Evolutionary conservation across 2,797 vertebrate species (phyloP).

Genomic region (Poecilia picta): DNA sequence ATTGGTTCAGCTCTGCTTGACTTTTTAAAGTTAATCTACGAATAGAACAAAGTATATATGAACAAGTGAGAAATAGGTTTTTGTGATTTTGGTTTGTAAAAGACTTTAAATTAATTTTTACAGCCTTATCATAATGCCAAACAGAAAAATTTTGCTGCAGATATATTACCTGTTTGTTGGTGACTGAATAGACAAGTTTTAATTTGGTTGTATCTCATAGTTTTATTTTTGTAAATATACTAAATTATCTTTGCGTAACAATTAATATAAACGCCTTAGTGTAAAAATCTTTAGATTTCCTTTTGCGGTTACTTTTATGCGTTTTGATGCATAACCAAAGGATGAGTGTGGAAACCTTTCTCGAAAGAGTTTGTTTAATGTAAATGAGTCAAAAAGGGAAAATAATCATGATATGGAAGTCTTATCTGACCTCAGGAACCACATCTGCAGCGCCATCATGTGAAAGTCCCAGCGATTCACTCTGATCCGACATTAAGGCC

Average conservation of each 20-base stretch:
- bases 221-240: background rate
- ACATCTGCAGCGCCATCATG: conserved; percentile 5
- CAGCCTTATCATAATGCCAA: background rate
- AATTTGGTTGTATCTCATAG: background rate
- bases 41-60: background rate
- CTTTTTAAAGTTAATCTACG: background rate
- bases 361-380: background rate
- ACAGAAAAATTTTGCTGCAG: background rate
- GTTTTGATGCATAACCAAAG: background rate
- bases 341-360: background rate
- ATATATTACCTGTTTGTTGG: background rate
- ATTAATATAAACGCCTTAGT: background rate
- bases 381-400: background rate
- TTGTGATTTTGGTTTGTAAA: background rate
- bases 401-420: background rate
- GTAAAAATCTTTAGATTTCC: background rate
- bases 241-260: background rate
- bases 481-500: background rate
- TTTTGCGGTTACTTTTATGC: background rate
- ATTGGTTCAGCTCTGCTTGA: background rate
- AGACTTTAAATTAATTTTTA: background rate
- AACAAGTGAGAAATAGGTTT: background rate
- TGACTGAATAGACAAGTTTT: background rate
- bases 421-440: background rate
- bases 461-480: background rate